Base-by-base conservation (phyloP, 2,888 invertebrate genomes). In the Clitarchus hookeri region DNA sequence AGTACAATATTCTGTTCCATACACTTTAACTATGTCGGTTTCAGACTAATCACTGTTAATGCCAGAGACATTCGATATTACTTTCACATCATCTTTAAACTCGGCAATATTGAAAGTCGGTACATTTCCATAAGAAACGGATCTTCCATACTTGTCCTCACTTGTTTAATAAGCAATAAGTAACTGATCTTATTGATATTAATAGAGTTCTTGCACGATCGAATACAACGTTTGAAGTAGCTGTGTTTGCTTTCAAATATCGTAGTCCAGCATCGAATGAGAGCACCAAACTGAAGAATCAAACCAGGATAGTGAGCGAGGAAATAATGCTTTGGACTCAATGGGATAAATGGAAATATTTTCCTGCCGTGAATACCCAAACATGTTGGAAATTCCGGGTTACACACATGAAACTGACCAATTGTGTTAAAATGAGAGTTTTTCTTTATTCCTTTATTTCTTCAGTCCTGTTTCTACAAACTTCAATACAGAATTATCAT, bases 281-380 rank as follows among this genome's bases (percentile, higher is more conserved):
- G n/a, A 6, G 86, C 84, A 6, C 86, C 86, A 84, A 84, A 86
- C 82, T 84, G 19, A 16, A 44, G 48, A 23, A 84, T 53, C 23
- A 86, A 36, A 25, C 83, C 65, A 11, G 86, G 54, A 36, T 86
- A 86, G 78, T 86, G 86, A 16, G 27, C 16, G 44, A 86, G 84
- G 84, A 65, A 86, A 65, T 86, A 84, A 48, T 86, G 86, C 44
- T 86, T 86, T 27, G 86, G 86, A 53, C 86, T 53, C 25, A 86
- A 44, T 48, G 53, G 44, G 16, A 65, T 36, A 44, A n/a, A 27
- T 27, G 84, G 86, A 84, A 86, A 86, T 36, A 79, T 36, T 78
- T 85, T n/a, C 44, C 19, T 36, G 44, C n/a, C 85, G 13, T 36
- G 44, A 85, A 25, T 85, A 19, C 84, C 85, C 82, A 83, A 26